phyloP scores from a whole-genome alignment of 2,797 vertebrate genomes.

The Ctenosaura bakeri region DNA sequence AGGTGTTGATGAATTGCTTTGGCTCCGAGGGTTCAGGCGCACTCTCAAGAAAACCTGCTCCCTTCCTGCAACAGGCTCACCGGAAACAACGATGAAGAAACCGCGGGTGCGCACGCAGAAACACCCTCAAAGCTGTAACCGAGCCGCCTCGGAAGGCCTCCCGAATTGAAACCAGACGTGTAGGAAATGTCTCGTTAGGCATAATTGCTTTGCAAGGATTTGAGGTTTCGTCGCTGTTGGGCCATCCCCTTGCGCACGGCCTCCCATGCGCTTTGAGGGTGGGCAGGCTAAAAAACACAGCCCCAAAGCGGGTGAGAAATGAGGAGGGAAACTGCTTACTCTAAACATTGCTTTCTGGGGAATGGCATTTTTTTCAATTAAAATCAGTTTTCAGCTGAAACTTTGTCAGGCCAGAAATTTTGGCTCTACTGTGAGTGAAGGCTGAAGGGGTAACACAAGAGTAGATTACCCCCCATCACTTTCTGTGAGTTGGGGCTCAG shows the following conservation, averaged over 20 bases:
- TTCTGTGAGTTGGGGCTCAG: neutral
- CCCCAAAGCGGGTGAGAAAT: neutral
- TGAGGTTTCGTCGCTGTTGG: slow-evolving; percentile 70
- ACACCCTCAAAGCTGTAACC: neutral
- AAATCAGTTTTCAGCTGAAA: neutral
- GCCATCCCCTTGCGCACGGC: neutral
- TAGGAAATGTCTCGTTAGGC: slow-evolving; percentile 73
- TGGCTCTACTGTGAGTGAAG: neutral
- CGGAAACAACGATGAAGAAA: neutral
- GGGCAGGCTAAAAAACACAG: too few relatives aligned
- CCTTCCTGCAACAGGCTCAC: too few relatives aligned
- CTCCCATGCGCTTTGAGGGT: neutral
- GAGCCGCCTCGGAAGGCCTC: slow-evolving; percentile 34
- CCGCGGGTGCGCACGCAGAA: neutral
- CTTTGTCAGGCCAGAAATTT: too few relatives aligned
- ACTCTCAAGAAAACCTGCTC: neutral
- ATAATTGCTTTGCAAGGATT: slow-evolving; percentile 71
- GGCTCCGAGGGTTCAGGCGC: neutral
- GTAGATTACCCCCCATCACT: neutral
- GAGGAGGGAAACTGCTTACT: too few relatives aligned
- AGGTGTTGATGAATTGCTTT: neutral
- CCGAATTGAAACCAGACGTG: slow-evolving; percentile 70
- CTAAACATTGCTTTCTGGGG: neutral
- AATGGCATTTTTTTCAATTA: neutral
- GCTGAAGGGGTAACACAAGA: too few relatives aligned